Percentiles rank a stretch among this genome's conserved stretches.
phyloP scores from a whole-genome alignment of 2,888 invertebrate genomes.

The Escarpia spicata region DNA sequence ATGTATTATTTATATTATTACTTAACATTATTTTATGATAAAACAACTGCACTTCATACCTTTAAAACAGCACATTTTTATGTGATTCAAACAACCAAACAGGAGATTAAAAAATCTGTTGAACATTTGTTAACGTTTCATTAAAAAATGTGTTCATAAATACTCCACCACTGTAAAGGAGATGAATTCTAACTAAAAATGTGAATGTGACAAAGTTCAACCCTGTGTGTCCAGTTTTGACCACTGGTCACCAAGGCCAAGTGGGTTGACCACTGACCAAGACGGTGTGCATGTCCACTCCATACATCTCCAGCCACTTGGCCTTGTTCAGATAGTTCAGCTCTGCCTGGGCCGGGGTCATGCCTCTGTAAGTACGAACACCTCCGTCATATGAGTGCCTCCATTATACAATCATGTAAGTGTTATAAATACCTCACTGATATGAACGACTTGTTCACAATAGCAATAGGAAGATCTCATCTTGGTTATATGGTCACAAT shows the following conservation, averaged over 20 bases:
- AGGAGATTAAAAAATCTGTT: no score
- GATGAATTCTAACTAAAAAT: neutral
- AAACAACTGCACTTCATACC: no score
- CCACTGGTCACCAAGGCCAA: neutral
- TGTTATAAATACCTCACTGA: slow-evolving; percentile 30
- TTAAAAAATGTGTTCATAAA: no score
- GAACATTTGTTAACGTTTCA: no score
- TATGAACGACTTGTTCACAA: slow-evolving; percentile 68
- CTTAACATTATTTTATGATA: no score
- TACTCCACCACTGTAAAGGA: no score
- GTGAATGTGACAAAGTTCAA: neutral
- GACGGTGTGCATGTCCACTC: slow-evolving; percentile 98
- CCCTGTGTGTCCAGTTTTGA: neutral
- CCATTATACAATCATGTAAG: neutral
- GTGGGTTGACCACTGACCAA: slow-evolving; percentile 69
- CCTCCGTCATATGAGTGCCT: neutral
- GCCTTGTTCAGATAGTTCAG: slow-evolving; percentile 93
- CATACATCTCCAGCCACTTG: slow-evolving; percentile 98
- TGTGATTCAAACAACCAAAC: no score
- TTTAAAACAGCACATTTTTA: no score
- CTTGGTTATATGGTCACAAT: no score
- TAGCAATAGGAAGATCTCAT: no score
- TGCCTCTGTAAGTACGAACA: slow-evolving; percentile 71
- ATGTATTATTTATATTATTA: no score
- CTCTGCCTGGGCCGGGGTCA: slow-evolving; percentile 95